These are phyloP conservation scores for Protonibea diacanthus DNA, from an alignment of 2,797 vertebrate species.

Conservation along the genomic window DNA sequence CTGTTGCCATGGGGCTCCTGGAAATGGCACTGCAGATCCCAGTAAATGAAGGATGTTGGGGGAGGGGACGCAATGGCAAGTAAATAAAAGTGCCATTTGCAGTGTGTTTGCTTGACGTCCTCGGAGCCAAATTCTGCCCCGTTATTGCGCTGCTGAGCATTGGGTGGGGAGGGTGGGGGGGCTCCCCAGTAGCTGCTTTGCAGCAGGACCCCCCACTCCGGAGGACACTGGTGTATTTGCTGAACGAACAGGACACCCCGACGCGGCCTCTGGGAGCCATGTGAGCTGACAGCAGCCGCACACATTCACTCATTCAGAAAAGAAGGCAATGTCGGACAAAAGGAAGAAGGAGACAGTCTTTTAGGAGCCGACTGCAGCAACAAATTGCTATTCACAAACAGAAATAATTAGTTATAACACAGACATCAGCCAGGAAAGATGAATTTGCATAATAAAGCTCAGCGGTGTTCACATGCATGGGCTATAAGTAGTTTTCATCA, in stretches of 20 bases:
- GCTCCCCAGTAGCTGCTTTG: conserved; percentile 33
- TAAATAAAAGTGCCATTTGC: conserved; percentile 84
- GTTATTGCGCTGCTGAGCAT: conserved; percentile 66
- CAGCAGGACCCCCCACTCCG: conserved; percentile 49
- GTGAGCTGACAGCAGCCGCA: conserved; percentile 69
- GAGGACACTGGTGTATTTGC: conserved; percentile 69
- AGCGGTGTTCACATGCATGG: conserved; percentile 28
- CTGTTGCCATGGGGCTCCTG: conserved; percentile 83
- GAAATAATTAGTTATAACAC: conserved; percentile 61
- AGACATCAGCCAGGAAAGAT: conserved; percentile 47
- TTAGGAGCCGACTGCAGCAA: conserved; percentile 56
- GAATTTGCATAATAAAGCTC: conserved; percentile 59
- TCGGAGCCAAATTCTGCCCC: conserved; percentile 66
- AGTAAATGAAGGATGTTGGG: conserved; percentile 78
- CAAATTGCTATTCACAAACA: conserved; percentile 60
- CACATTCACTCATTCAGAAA: conserved; percentile 71
- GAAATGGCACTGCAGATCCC: conserved; percentile 74
- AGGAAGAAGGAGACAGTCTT: conserved; percentile 61
- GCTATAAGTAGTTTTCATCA: conserved; percentile 25
- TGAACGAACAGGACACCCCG: conserved; percentile 55
- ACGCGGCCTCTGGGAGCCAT: conserved; percentile 65
- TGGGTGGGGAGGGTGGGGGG: not conserved
- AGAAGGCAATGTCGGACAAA: conserved; percentile 57
- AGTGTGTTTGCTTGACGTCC: conserved; percentile 80
- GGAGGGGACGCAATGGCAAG: conserved; percentile 65